phyloP scores from a whole-genome alignment of 2,113 vertebrate genomes.

The Sprattus sprattus region DNA sequence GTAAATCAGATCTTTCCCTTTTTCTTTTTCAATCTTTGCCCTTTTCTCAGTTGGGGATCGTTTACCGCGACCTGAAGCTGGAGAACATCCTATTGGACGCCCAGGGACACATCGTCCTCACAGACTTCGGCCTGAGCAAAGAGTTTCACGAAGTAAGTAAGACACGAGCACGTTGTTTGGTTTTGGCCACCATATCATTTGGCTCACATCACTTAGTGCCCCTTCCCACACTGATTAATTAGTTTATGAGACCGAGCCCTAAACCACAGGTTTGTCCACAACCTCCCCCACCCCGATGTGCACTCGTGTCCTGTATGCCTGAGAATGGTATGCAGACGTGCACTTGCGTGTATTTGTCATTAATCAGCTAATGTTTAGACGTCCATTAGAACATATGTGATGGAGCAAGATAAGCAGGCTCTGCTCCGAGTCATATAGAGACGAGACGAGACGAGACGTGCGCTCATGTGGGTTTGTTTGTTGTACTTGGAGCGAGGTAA shows the following conservation, averaged over 20 bases:
- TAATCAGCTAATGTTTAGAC: constrained; percentile 2
- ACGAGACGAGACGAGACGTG: background rate
- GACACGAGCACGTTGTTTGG: background rate
- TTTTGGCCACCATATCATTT: background rate
- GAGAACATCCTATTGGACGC: constrained; percentile 97
- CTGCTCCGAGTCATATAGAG: background rate
- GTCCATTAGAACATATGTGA: background rate
- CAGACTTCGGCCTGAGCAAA: constrained; percentile 98
- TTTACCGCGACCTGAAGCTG: constrained; percentile 97
- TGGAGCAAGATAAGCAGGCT: background rate
- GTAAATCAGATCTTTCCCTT: background rate
- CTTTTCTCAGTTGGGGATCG: constrained; percentile 85
- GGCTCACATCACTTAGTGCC: background rate
- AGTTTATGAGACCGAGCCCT: background rate
- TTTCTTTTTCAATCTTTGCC: background rate
- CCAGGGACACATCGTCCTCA: constrained; percentile 92
- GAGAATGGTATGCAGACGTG: background rate
- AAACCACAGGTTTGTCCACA: background rate
- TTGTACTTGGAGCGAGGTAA: background rate
- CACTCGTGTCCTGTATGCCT: background rate
- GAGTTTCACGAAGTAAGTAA: constrained; percentile 93
- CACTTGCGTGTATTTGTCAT: background rate
- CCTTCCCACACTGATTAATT: background rate
- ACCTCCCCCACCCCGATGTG: background rate
- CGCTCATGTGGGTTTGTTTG: constrained; percentile 1